Base-by-base conservation (phyloP, 2,888 invertebrate species). In the Scaptomyza tumidula region DNA sequence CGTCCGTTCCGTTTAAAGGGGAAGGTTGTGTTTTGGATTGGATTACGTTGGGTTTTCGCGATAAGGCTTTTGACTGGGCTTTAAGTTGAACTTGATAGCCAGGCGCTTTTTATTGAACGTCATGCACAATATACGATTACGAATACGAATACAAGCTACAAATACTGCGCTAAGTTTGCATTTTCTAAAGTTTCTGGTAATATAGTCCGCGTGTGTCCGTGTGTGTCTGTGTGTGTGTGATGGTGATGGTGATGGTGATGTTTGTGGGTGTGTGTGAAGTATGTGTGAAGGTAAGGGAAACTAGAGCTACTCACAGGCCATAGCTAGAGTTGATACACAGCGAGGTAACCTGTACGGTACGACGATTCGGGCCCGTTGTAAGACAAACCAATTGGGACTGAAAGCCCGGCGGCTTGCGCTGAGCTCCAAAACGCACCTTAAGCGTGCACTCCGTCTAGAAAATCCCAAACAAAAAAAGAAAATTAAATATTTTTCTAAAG, bases 281-380 rank as follows among this genome's bases (percentile, higher is more conserved):
- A 16, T 27, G 41, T 50, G 19, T 19, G 19, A n/a, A 9, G 43
- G 46, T n/a, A 19, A 31, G 41, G 27, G 29, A 27, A 54, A 54
- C 71, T 65, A 68, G 24, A 50, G 49, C 57, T 86, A 91, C 97
- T 96, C 93, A 99, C 99, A 99, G 94, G 93, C 98, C 98, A 93
- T 98, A 99, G 64, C 97, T 97, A 87, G 99, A 98, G 93, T 98
- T 99, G 92, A 99, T 94, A 88, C 97, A 96, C 90, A 99, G 95
- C 78, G 98, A 95, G 83, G 97, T 95, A 91, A 99, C 95, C 92
- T 95, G 95, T 43, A 91, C 88, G 45, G 80, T 83, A 66, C 86
- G 88, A 71, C 89, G 86, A 92, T 96, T 95, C 85, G 98, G 95
- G 88, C 96, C 95, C 93, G 95, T 95, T 88, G 99, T 97, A 90